Conservation (phyloP, 2,797 vertebrate genomes). For the Chelmon rostratus region DNA sequence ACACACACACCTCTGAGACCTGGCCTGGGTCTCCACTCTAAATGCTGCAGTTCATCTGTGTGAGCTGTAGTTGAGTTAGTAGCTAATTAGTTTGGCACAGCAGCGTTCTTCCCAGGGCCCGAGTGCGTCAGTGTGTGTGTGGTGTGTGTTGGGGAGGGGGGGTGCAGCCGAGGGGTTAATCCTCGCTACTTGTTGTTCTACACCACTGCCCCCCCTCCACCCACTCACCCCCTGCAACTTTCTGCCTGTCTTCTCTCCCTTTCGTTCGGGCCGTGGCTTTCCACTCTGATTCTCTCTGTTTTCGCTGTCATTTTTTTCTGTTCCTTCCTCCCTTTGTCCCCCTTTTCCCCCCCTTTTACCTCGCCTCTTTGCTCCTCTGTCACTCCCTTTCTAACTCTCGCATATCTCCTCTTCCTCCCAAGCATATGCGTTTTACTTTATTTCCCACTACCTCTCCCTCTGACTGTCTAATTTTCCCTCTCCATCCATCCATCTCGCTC, state of each 20-base stretch:
- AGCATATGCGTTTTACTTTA: slow-evolving; percentile 42
- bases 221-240: slow-evolving; percentile 45
- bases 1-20: slow-evolving; percentile 45
- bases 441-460: slow-evolving; percentile 7
- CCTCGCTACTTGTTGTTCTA: slow-evolving; percentile 80
- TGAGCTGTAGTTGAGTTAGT: slow-evolving; percentile 70
- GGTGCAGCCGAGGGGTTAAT: slow-evolving; percentile 74
- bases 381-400: slow-evolving; percentile 7
- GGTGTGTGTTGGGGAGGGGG: slow-evolving; percentile 26
- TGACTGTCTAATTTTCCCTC: slow-evolving; percentile 28
- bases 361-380: slow-evolving; percentile 13
- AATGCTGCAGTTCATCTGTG: slow-evolving; percentile 58
- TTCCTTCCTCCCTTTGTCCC: slow-evolving; percentile 8
- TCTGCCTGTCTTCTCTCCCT: slow-evolving; percentile 41
- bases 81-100: slow-evolving; percentile 83
- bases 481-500: slow-evolving; percentile 47
- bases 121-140: slow-evolving; percentile 47
- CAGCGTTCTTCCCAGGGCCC: slow-evolving; percentile 71
- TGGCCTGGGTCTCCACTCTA: slow-evolving; percentile 46
- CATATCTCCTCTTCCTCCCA: not conserved
- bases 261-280: slow-evolving; percentile 8
- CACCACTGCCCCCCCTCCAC: slow-evolving; percentile 57
- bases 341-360: not conserved
- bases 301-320: not conserved
- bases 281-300: slow-evolving; percentile 18